A percentile compares a stretch with the other conserved stretches of the same genome.
Evolutionary conservation across 2,797 vertebrate genomes (phyloP).

Genomic region (Silurus lanzhouensis): DNA sequence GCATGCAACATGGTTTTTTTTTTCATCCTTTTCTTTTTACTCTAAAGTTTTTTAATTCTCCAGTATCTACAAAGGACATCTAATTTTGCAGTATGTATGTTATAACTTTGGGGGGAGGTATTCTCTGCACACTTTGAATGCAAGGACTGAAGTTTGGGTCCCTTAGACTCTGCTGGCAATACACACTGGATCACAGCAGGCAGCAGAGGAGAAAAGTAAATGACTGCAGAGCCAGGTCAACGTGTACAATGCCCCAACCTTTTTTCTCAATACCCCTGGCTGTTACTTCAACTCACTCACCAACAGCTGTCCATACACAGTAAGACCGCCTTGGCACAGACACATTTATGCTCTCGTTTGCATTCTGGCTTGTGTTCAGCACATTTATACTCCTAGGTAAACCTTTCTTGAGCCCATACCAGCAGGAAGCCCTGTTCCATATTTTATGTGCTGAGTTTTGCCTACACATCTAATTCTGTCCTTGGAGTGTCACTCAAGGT

Average conservation of each 20-base stretch:
- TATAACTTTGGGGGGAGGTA: neutral
- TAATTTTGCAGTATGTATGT: conserved; percentile 1
- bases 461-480: conserved; percentile 73
- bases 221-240: conserved; percentile 54
- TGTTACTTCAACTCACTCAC: conserved; percentile 30
- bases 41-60: conserved; percentile 1
- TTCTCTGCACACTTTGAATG: neutral
- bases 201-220: conserved; percentile 64
- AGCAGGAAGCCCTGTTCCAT: conserved; percentile 61
- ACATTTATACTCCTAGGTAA: conserved; percentile 45
- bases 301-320: conserved; percentile 19
- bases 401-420: conserved; percentile 50
- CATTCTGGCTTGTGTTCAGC: neutral
- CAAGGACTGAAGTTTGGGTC: conserved; percentile 49
- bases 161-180: neutral
- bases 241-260: neutral
- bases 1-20: neutral
- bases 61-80: neutral
- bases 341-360: neutral
- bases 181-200: neutral
- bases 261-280: conserved; percentile 48
- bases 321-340: conserved; percentile 31
- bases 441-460: conserved; percentile 73
- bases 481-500: conserved; percentile 68
- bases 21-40: too few species aligned